Evolutionary conservation across 2,113 vertebrate species (phyloP).

Genomic region (Arenaria interpres): DNA sequence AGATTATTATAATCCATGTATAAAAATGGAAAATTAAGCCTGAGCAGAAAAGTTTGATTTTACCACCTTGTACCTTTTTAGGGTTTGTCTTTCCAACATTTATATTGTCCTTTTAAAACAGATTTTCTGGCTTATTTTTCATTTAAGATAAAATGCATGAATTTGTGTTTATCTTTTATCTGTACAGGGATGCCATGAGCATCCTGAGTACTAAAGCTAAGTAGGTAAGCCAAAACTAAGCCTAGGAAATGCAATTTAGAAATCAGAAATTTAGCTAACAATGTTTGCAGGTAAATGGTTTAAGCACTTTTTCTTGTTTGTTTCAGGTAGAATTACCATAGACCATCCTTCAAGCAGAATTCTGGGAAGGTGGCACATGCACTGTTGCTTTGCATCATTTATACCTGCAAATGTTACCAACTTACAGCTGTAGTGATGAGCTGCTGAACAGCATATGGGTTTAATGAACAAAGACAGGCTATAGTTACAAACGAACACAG

Average conservation of each 20-base stretch:
- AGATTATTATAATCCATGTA: background rate
- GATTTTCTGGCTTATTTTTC: background rate
- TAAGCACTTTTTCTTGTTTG: background rate
- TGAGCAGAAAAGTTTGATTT: background rate
- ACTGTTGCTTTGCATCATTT: background rate
- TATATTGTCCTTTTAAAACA: background rate
- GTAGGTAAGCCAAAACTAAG: background rate
- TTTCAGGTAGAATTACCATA: background rate
- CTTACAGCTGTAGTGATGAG: background rate
- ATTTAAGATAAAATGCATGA: background rate
- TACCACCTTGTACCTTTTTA: background rate
- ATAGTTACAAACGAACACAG: background rate
- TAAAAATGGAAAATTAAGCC: background rate
- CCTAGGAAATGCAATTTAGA: background rate
- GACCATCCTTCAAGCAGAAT: background rate
- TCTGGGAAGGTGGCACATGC: background rate
- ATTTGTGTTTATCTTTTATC: background rate
- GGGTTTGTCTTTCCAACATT: background rate
- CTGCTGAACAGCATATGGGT: background rate
- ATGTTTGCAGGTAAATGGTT: background rate
- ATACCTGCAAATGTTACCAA: background rate
- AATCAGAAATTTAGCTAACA: background rate
- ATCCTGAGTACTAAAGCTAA: background rate
- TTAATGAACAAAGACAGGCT: background rate
- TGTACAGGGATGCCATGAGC: background rate